phyloP scores from a whole-genome alignment of 2,797 vertebrate genomes.

The Labroides dimidiatus region DNA sequence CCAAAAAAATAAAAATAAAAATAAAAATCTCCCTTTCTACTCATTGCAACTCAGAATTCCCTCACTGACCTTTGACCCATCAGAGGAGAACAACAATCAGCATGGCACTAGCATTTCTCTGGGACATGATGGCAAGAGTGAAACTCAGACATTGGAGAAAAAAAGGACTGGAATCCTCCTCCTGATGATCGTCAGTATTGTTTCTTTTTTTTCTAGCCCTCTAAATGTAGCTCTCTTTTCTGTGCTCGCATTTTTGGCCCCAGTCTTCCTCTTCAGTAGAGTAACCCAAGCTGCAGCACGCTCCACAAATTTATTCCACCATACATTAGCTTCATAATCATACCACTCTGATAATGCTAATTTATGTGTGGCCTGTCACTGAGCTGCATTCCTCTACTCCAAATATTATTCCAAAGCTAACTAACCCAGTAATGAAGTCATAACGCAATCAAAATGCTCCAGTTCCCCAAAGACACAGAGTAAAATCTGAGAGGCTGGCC shows the following conservation, averaged over 20 bases:
- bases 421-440: slow-evolving; percentile 72
- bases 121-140: slow-evolving; percentile 28
- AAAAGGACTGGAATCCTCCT: slow-evolving; percentile 15
- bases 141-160: background rate
- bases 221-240: slow-evolving; percentile 34
- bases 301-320: slow-evolving; percentile 55
- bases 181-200: slow-evolving; percentile 7
- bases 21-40: slow-evolving; percentile 11
- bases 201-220: background rate
- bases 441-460: slow-evolving; percentile 67
- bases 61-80: slow-evolving; percentile 48
- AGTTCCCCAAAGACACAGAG: slow-evolving; percentile 55
- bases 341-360: slow-evolving; percentile 49
- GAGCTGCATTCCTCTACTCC: slow-evolving; percentile 63
- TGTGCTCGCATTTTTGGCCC: slow-evolving; percentile 5
- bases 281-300: slow-evolving; percentile 38
- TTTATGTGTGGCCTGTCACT: slow-evolving; percentile 66
- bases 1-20: no score
- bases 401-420: slow-evolving; percentile 78
- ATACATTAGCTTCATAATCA: slow-evolving; percentile 59
- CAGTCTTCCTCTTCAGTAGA: slow-evolving; percentile 17
- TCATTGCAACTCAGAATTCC: slow-evolving; percentile 14
- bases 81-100: slow-evolving; percentile 49
- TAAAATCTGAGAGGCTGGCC: slow-evolving; percentile 53
- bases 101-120: background rate